Evolutionary conservation across 2,888 invertebrate genomes (phyloP), one percentile per base, ranked within the genome.

Genomic region (Lypha dubia): DNA sequence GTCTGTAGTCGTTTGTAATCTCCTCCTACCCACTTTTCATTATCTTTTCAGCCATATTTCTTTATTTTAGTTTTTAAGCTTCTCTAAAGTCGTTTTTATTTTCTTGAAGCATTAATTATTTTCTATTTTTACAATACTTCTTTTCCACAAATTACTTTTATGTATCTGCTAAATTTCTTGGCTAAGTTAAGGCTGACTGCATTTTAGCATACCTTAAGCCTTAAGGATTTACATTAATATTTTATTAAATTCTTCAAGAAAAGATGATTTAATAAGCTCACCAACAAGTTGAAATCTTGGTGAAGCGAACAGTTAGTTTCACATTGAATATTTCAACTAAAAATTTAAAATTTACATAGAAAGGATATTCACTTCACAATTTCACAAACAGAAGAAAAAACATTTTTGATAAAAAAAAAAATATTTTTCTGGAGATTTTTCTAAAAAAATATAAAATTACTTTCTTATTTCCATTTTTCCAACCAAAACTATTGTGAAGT

Each of bases 191-290:
- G 32, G 65, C 17, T 13, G 28, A 9, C 3, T 63, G 5, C 11
- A 5, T 38, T 53, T 1, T 28, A 28, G 24, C 51, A 60, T 15
- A 51, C 41, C 41, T 74, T 51, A 8, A 62, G 51, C 41, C 41
- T 74, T 51, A 8, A 62, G 51, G 62, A 63, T 74, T 63, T 53
- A 38, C 51, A 63, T 74, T 17, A 51, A 49, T 62, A 62, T 41
- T 74, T 28, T 15, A 11, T 17, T 20, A 8, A 15, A 24, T 49
- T 28, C 8, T n/a, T 8, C 38, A 1, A 15, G 17, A 60, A 28
- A 35, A 0, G 22, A n/a, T 1, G 17, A 11, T 24, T 44, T 3
- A 1, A n/a, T 15, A 15, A 44, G n/a, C 13, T 9, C 20, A 1
- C 4, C 2, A 11, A 56, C 60, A 11, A 22, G 8, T 1, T 38